Evolutionary conservation across 23 tunicate genomes (phyloP).

Genomic region (Oikopleura vanhoeffeni): DNA sequence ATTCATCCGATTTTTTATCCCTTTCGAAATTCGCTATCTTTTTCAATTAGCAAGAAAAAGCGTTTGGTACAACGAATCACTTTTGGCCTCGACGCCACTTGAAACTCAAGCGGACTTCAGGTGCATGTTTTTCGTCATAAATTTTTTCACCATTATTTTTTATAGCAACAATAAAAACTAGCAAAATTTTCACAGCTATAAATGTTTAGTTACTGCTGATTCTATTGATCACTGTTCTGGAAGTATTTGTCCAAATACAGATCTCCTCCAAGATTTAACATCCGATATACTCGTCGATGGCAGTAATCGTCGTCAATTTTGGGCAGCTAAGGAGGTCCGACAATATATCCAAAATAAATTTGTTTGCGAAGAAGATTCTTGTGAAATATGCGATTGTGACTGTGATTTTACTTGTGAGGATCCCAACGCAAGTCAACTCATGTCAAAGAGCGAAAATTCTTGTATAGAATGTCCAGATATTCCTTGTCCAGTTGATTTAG

Average conservation of each 20-base stretch:
- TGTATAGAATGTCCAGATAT: not conserved
- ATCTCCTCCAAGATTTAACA: not conserved
- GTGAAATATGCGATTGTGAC: not conserved
- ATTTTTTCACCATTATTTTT: no score
- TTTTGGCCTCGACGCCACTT: no score
- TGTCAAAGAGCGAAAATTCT: not conserved
- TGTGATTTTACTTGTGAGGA: not conserved
- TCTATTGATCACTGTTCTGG: not conserved
- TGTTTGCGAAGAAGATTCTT: not conserved
- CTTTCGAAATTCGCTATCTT: no score
- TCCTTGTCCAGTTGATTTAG: not conserved
- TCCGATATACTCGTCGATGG: not conserved
- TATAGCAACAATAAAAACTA: no score
- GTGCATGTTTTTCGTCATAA: no score
- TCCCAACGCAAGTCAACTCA: not conserved
- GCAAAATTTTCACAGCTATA: no score
- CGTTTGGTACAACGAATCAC: no score
- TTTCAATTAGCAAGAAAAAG: no score
- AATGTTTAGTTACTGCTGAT: no score
- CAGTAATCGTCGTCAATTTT: not conserved
- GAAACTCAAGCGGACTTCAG: no score
- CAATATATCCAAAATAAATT: not conserved
- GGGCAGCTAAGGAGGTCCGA: not conserved
- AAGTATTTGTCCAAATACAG: not conserved
- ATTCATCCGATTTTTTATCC: no score